phyloP scores from a whole-genome alignment of 1,140 invertebrate genomes.

The Vanessa tameamea region DNA sequence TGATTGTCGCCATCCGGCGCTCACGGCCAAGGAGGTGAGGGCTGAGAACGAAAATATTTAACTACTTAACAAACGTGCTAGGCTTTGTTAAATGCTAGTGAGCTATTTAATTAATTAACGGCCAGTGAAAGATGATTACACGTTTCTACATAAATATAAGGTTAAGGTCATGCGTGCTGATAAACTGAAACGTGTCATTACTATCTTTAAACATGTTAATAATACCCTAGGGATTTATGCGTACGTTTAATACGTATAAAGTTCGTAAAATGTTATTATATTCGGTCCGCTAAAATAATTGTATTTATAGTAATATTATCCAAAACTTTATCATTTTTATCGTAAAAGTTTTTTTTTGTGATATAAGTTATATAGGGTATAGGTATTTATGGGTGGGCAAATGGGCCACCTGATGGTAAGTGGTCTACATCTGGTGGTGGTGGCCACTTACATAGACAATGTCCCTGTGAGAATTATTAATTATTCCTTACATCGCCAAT shows the following conservation, averaged over 20 bases:
- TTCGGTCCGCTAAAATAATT: too few species aligned
- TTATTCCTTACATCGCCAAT: too few species aligned
- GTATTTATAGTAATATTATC: too few species aligned
- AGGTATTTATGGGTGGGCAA: too few species aligned
- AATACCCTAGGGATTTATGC: neutral
- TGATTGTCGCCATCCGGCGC: constrained; percentile 1
- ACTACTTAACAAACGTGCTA: neutral
- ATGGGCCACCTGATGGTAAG: too few species aligned
- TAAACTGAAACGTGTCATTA: neutral
- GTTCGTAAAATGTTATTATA: neutral
- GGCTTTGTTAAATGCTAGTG: neutral
- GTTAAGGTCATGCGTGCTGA: neutral
- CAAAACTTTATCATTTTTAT: too few species aligned
- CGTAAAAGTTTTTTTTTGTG: too few species aligned
- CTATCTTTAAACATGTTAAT: constrained; percentile 1
- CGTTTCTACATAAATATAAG: neutral
- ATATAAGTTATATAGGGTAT: too few species aligned
- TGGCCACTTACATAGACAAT: too few species aligned
- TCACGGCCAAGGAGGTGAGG: neutral
- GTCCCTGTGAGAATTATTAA: too few species aligned
- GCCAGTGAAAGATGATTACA: neutral
- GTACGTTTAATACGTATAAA: neutral
- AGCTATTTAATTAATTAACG: neutral
- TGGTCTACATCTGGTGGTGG: too few species aligned
- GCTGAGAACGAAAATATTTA: neutral